Evolutionary conservation across 2,888 invertebrate species (phyloP), one percentile per base, ranked within the genome.

Genomic region (Sceliomorpha sp.): DNA sequence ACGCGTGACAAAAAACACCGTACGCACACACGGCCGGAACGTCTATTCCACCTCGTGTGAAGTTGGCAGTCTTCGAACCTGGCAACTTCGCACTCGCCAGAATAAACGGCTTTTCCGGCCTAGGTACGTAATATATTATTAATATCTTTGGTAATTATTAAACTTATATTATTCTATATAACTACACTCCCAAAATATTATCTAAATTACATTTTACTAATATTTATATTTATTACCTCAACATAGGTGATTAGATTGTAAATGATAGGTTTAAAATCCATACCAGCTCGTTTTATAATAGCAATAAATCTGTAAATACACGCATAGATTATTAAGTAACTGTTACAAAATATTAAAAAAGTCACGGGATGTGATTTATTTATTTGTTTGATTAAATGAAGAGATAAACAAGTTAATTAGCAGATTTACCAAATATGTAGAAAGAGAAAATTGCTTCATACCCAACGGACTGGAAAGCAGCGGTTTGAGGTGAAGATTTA

Each of bases 221-320:
- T n/a, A n/a, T n/a, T n/a, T n/a, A n/a, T n/a, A 45, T 6, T 32
- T 10, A 81, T 84, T 74, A 91, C 90, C 76, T 92, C 92, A 14
- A 92, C 79, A 76, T 91, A 90, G 0, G 89, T 88, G 26, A 93
- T 91, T 3, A 93, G 88, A 59, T 89, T 89, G 80, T 92, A 92
- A 12, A 90, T 90, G 4, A 89, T 87, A 0, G 89, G 82, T 0
- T 92, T 91, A 1, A 93, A 80, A 73, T 90, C 89, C 78, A 91
- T 92, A 26, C 93, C 93, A 66, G 91, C 89, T 12, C 91, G 78
- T 76, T 92, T 76, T n/a, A 85, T 71, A 4, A 83, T 72, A 55
- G 78, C 79, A 24, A 79, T 72, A 51, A 84, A 85, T 56, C 82
- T 84, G 62, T 17, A 27, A 51, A 9, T n/a, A n/a, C n/a, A n/a